Conservation (phyloP, 2,113 vertebrate genomes). For the Aptenodytes forsteri region DNA sequence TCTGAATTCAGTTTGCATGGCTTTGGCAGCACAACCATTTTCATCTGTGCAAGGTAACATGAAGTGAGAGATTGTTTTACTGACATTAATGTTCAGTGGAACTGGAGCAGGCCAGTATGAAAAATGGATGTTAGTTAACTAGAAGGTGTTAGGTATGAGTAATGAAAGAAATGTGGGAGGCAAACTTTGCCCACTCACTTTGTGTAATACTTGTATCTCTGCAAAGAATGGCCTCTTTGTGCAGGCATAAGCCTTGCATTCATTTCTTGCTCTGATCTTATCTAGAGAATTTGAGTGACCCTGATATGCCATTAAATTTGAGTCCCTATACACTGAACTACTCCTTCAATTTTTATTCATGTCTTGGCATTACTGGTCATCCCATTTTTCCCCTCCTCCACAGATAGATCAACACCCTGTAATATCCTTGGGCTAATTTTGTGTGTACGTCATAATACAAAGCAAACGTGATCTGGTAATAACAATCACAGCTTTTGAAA, state of each 20-base stretch:
- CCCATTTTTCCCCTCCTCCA: neutral
- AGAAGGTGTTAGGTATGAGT: constrained; percentile 51
- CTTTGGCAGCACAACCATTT: neutral
- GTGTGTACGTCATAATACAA: neutral
- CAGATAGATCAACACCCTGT: constrained; percentile 21
- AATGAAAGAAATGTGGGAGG: constrained; percentile 61
- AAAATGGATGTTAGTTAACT: constrained; percentile 42
- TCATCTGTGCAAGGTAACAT: neutral
- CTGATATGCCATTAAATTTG: constrained; percentile 30
- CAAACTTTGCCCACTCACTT: constrained; percentile 31
- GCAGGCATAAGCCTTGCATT: constrained; percentile 47
- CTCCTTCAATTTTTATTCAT: neutral
- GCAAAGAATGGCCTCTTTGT: constrained; percentile 55
- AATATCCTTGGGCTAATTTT: constrained; percentile 21
- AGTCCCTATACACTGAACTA: neutral
- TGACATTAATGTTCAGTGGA: constrained; percentile 2
- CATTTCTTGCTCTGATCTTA: constrained; percentile 57
- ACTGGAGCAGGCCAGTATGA: constrained; percentile 4
- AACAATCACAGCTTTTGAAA: neutral
- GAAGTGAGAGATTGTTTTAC: constrained; percentile 45
- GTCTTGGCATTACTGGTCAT: neutral
- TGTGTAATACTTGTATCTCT: constrained; percentile 1
- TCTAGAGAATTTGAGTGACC: constrained; percentile 44
- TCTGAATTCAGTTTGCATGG: neutral
- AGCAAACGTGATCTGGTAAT: neutral